A percentile compares a stretch with the other conserved stretches of the same genome.
Conservation (phyloP, 2,113 vertebrate genomes). For the Marcusenius ussheri region DNA sequence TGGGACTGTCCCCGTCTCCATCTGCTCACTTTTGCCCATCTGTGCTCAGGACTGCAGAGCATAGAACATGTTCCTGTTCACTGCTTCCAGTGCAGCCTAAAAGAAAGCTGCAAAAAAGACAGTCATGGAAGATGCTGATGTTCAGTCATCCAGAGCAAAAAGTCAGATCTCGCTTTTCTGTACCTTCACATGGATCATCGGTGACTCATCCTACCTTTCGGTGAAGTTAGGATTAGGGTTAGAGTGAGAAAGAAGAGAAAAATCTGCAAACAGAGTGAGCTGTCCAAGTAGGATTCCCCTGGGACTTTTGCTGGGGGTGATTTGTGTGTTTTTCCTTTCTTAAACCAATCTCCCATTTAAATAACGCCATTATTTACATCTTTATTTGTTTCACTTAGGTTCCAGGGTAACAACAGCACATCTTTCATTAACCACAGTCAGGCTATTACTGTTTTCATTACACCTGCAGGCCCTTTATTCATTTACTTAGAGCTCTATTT, state of each 20-base stretch:
- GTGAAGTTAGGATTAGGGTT: not conserved
- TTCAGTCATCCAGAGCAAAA: not conserved
- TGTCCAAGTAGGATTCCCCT: not conserved
- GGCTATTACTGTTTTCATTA: constrained; percentile 9
- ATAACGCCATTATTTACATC: not conserved
- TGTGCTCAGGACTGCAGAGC: constrained; percentile 31
- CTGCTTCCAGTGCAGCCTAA: constrained; percentile 21
- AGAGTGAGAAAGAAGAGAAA: not conserved
- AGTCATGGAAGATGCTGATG: not conserved
- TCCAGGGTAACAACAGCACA: not conserved
- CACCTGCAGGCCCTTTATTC: not conserved
- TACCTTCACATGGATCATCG: constrained; percentile 10
- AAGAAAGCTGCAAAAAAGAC: constrained; percentile 15
- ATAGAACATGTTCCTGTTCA: constrained; percentile 38
- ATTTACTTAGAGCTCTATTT: not conserved
- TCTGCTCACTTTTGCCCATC: constrained; percentile 22
- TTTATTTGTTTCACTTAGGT: not conserved
- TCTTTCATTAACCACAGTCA: not conserved
- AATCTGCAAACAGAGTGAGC: constrained; percentile 11
- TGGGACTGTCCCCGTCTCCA: constrained; percentile 5
- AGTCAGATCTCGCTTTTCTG: not conserved
- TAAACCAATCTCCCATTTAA: not conserved
- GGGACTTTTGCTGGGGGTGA: constrained; percentile 9
- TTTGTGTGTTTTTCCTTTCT: constrained; percentile 8
- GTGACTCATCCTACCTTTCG: constrained; percentile 1